A percentile compares a stretch with the other conserved stretches of the same genome.
These are phyloP conservation scores for Mesorhabditis sp. DNA, from an alignment of 2,888 invertebrate species.

Conservation along the genomic window DNA sequence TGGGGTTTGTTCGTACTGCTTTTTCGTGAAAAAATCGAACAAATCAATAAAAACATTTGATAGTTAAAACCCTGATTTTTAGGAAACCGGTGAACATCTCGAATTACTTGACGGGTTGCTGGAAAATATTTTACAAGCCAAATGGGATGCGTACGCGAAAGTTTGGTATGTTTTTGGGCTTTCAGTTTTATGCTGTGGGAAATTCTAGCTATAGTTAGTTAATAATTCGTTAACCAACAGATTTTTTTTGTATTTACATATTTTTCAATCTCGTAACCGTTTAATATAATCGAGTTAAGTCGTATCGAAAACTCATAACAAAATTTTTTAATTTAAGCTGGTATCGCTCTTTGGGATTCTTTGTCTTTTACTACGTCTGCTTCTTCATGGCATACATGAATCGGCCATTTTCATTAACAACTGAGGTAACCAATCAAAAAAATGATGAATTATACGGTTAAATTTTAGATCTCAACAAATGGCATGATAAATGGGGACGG, in stretches of 20 bases:
- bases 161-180: slow-evolving; percentile 28
- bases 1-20: slow-evolving; percentile 68
- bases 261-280: too few species aligned
- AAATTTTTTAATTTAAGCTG: slow-evolving; percentile 30
- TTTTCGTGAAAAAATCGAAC: not conserved
- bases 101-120: slow-evolving; percentile 89
- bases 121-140: slow-evolving; percentile 89
- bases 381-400: slow-evolving; percentile 83
- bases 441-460: not conserved
- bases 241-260: too few species aligned
- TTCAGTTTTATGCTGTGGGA: slow-evolving; percentile 63
- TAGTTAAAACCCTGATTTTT: slow-evolving; percentile 36
- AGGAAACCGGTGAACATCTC: slow-evolving; percentile 90
- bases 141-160: slow-evolving; percentile 94
- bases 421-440: slow-evolving; percentile 22
- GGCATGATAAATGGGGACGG: not conserved
- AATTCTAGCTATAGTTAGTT: too few species aligned
- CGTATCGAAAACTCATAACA: too few species aligned
- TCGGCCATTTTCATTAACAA: slow-evolving; percentile 65
- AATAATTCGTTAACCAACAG: too few species aligned
- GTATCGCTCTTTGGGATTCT: slow-evolving; percentile 73
- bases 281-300: too few species aligned
- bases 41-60: not conserved
- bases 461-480: not conserved
- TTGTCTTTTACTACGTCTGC: slow-evolving; percentile 82